Evolutionary conservation across 2,888 invertebrate species (phyloP), one percentile per base, ranked within the genome.

Genomic region (Drosophila putrida): DNA sequence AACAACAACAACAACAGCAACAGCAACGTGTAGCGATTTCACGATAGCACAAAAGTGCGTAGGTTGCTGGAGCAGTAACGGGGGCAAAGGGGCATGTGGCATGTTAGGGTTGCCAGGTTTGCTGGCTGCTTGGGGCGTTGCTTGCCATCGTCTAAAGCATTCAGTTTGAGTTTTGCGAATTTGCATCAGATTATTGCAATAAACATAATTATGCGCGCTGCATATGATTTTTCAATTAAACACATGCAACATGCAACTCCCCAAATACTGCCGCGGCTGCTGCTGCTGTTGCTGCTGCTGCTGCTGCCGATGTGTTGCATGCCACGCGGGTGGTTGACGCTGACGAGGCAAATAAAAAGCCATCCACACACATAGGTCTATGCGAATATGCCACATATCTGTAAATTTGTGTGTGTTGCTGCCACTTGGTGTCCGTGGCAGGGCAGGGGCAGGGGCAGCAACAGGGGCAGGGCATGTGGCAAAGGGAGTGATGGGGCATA

Each of bases 171-270:
- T 81, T 83, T 74, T 69, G 75, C 69, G 77, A 86, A 86, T 82
- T 90, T 86, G 88, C 90, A 90, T 83, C 86, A 84, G 90, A 88
- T 90, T 90, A 90, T 89, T 89, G 78, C 86, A 90, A 89, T 84
- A 89, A 87, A 88, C 88, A 90, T 90, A 90, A 90, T 90, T 90
- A 90, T 90, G 90, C 88, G 80, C 83, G 78, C 81, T 90, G 90
- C 90, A 90, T 89, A 90, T 90, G 91, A 91, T 91, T 91, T 90
- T 90, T 90, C 91, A 90, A 90, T 91, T 90, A 91, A 90, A 90
- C 86, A 80, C 85, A 83, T 88, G 90, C 90, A 86, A 73, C 70
- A 72, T 46, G 46, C 72, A 70, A 79, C 75, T 71, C 74, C 71
- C 67, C 75, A 65, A 78, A 68, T 68, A 62, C 43, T 43, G 41